Conservation (phyloP, 1,140 invertebrate genomes). For the Thaumetopoea pityocampa region DNA sequence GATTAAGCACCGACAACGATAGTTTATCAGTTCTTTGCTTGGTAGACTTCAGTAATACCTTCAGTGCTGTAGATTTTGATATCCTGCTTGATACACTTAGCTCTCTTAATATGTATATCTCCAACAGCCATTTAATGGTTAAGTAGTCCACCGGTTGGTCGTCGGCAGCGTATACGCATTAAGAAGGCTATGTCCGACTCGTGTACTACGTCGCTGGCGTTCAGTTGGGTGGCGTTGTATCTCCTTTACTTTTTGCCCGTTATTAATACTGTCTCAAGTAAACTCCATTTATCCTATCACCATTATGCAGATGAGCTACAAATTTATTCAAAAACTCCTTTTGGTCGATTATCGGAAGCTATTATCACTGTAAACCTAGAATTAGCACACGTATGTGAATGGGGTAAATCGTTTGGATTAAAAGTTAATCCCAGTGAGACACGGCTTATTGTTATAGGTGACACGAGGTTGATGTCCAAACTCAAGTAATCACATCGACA, state of each 20-base stretch:
- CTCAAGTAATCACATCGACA: no score
- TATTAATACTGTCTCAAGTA: conserved; percentile 3
- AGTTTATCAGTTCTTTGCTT: conserved; percentile 9
- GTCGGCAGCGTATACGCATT: conserved; percentile 5
- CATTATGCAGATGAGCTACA: conserved; percentile 3
- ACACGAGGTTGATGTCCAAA: no score
- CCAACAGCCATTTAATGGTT: conserved; percentile 10
- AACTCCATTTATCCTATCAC: not conserved
- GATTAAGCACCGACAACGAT: conserved; percentile 1
- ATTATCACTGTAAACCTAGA: no score
- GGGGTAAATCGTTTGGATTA: no score
- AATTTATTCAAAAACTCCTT: no score
- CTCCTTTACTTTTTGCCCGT: conserved; percentile 6
- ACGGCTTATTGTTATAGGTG: no score
- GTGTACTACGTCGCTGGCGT: not conserved
- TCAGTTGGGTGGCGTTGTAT: conserved; percentile 4
- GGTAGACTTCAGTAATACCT: conserved; percentile 18
- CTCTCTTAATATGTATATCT: no score
- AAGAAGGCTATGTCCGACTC: not conserved
- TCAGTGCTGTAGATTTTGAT: conserved; percentile 9
- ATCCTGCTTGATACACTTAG: conserved; percentile 7
- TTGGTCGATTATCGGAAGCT: no score
- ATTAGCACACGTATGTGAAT: no score
- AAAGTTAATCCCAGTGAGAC: no score
- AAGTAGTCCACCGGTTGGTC: conserved; percentile 7